Percentiles rank a stretch among this genome's conserved stretches.
Evolutionary conservation across 2,888 invertebrate species (phyloP).

Genomic region (Endotricha flammealis): DNA sequence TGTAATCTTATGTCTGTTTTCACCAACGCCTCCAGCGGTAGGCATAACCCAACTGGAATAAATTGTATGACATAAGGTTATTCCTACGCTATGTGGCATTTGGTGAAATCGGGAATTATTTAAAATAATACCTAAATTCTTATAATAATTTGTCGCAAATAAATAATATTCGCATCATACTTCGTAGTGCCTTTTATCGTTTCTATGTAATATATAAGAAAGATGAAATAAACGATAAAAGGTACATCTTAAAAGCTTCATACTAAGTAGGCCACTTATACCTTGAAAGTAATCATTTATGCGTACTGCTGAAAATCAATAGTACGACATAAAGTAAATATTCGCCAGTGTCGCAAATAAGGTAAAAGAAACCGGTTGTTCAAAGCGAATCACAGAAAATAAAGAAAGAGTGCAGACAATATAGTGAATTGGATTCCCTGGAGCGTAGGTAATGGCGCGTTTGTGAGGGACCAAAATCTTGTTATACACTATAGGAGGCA

Average conservation of each 20-base stretch:
- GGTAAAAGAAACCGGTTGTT: slow-evolving; percentile 21
- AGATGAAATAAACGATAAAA: no score
- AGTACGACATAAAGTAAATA: slow-evolving; percentile 4
- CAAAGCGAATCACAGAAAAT: slow-evolving; percentile 30
- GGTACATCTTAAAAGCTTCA: no score
- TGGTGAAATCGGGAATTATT: no score
- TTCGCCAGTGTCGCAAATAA: slow-evolving; percentile 20
- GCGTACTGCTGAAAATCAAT: background rate
- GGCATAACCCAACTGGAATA: background rate
- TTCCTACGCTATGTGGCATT: slow-evolving; percentile 15
- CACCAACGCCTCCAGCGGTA: background rate
- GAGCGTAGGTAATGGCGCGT: slow-evolving; percentile 44
- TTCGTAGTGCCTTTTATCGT: no score
- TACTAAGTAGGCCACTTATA: background rate
- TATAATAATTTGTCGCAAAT: no score
- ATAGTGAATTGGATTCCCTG: slow-evolving; percentile 41
- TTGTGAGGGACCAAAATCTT: slow-evolving; percentile 48
- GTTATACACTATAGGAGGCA: slow-evolving; percentile 31
- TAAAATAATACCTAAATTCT: no score
- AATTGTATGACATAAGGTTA: background rate
- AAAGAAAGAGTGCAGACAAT: slow-evolving; percentile 34
- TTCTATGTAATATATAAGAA: no score
- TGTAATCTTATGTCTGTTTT: background rate
- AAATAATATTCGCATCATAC: no score
- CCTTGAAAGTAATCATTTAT: background rate